Evolutionary conservation across 2,888 invertebrate genomes (phyloP), one percentile per base, ranked within the genome.

Genomic region (Keiferia lycopersicella): DNA sequence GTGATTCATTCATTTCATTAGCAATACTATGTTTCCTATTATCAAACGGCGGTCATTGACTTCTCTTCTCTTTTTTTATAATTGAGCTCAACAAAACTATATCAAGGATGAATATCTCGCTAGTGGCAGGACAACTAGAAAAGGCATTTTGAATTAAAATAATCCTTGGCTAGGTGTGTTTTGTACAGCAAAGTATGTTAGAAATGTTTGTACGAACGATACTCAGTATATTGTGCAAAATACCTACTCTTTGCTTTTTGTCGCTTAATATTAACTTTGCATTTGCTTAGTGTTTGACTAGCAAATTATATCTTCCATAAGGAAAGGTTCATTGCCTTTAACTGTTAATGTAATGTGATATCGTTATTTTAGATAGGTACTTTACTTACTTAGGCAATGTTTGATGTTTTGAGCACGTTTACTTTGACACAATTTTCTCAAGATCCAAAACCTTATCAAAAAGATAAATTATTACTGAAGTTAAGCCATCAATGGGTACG

Each of bases 321-420:
- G 26, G 26, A 22, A 26, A 3, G 26, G 51, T 53, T 53, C 51
- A 53, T 53, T 53, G 51, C 1, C 26, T 22, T 22, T 22, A 53
- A 53, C 51, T 22, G 51, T 53, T 53, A 22, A 53, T 53, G 26
- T 8, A 26, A 53, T 53, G 14, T 53, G 51, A 53, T 22, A 53
- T 22, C 26, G 51, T 53, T 53, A 53, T 20, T 50, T 11, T 50
- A 50, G 20, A 11, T 45, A n/a, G 45, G n/a, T 16, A 41, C 41
- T 14, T 53, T 16, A 41, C 41, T 14, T 53, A 22, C 12, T 14
- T 26, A 14, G 51, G 12, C 22, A 53, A 22, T 53, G 51, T 53
- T 53, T 53, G 12, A 53, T 53, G 14, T 53, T 0, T 22, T 14
- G 51, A 53, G 51, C 51, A 53, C 26, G 51, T 53, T 53, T 53